A percentile compares a stretch with the other conserved stretches of the same genome.
phyloP scores from a whole-genome alignment of 2,797 vertebrate genomes.

The Synaphobranchus kaupii region DNA sequence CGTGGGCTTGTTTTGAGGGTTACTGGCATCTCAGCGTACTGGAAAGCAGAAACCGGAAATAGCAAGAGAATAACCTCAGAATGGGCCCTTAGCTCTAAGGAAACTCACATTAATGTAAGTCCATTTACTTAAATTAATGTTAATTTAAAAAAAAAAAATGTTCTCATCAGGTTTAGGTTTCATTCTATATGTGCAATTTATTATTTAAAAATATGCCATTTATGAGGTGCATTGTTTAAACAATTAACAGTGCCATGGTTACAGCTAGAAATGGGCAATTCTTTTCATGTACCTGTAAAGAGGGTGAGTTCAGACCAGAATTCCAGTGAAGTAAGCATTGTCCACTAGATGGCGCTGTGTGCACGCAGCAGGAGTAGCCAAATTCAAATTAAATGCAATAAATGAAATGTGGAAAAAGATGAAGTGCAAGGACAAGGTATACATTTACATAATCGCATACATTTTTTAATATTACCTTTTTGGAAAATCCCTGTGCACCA shows the following conservation, averaged over 20 bases:
- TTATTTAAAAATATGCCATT: neutral
- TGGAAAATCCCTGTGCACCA: neutral
- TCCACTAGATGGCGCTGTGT: neutral
- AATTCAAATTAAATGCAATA: neutral
- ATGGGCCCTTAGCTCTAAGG: neutral
- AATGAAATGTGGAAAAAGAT: neutral
- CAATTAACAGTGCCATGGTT: neutral
- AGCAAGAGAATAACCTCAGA: neutral
- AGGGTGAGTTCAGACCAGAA: neutral
- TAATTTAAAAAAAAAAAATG: neutral
- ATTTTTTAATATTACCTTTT: neutral
- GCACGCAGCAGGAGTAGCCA: neutral
- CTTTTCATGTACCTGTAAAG: neutral
- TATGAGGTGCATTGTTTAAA: neutral
- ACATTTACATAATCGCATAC: neutral
- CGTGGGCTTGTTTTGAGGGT: neutral
- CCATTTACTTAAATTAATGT: neutral
- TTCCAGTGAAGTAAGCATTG: neutral
- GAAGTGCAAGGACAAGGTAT: neutral
- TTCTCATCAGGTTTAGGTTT: too few relatives aligned
- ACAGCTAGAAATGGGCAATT: neutral
- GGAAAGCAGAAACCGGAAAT: neutral
- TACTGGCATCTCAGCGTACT: neutral
- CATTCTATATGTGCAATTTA: neutral
- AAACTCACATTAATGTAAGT: neutral